Base-by-base conservation (phyloP, 2,113 vertebrate genomes). In the Coptodon rendalli region DNA sequence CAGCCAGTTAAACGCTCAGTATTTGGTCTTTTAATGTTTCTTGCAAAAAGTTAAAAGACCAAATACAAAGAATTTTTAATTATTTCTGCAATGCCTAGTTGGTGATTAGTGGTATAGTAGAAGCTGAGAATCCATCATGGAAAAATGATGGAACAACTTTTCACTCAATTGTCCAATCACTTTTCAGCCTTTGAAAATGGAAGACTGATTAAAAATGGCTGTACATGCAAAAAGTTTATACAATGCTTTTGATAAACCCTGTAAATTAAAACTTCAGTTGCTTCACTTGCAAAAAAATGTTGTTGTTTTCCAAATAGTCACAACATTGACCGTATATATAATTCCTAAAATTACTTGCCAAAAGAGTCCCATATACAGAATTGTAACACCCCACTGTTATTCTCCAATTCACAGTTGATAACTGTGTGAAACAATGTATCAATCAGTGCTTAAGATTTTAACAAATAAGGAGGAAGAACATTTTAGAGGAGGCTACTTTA, bases 311-410 rank as follows among this genome's bases (percentile, higher is more conserved):
- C 27, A 61, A 31, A 61, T 16, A 56, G 12, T 59, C 22, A 29
- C 2, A 4, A 3, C 4, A 59, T 7, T 59, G 7, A 59, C 27
- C 0, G 9, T 19, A 0, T 31, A 59, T 59, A 31, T 6, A 31
- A 2, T 19, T 9, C 16, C 9, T 34, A 3, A 34, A n/a, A 34
- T 4, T 6, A 17, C 8, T 6, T 3, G 8, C 57, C 9, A 61
- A 34, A 66, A 66, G 9, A 66, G 31, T 66, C 34, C 61, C 31
- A 12, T 19, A 0, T 63, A 3, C 31, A 36, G 29, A 63, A 6
- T 38, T 66, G 36, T 36, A n/a, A 38, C 9, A 66, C 31, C 6
- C 9, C 17, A n/a, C 31, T n/a, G 34, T 19, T 40, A 4, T 27
- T 57, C 12, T 57, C 24, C 24, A 57, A 7, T 3, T 29, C 16